Conservation (phyloP, 2,797 vertebrate species). For the Pseudopleuronectes americanus region DNA sequence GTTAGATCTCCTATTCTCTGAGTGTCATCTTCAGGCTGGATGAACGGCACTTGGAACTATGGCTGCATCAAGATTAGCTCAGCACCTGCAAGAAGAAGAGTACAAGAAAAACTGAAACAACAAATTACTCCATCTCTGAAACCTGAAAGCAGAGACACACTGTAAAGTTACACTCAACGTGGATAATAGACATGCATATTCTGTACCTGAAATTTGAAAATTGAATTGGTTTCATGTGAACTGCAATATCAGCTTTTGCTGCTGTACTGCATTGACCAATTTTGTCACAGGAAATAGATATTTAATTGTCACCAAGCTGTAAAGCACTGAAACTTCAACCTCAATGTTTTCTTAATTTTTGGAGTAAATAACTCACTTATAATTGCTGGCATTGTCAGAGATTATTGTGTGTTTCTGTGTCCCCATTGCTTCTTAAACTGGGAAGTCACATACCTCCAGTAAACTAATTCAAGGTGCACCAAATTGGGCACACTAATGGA, state of each 20-base stretch:
- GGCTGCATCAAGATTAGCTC: conserved; percentile 43
- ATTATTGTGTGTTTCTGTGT: too few relatives aligned
- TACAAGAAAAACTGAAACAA: conserved; percentile 1
- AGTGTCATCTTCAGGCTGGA: conserved; percentile 63
- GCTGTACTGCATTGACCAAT: too few relatives aligned
- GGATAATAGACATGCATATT: neutral
- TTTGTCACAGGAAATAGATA: too few relatives aligned
- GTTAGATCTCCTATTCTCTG: conserved; percentile 50
- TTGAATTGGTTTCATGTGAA: neutral
- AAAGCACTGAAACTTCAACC: too few relatives aligned
- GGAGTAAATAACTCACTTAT: too few relatives aligned
- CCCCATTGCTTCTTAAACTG: too few relatives aligned
- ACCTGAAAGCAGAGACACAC: conserved; percentile 1
- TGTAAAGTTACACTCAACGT: neutral
- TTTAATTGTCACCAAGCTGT: too few relatives aligned
- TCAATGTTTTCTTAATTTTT: too few relatives aligned
- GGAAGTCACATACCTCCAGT: too few relatives aligned
- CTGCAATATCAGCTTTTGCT: neutral
- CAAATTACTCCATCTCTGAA: neutral
- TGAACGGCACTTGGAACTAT: conserved; percentile 53
- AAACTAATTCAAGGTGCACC: too few relatives aligned
- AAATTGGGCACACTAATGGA: too few relatives aligned
- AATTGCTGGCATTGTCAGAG: too few relatives aligned
- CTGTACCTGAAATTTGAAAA: neutral
- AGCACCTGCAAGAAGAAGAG: conserved; percentile 59